Percentiles rank a stretch among this genome's conserved stretches.
Evolutionary conservation across 2,113 vertebrate genomes (phyloP).

Genomic region (Pollachius pollachius): DNA sequence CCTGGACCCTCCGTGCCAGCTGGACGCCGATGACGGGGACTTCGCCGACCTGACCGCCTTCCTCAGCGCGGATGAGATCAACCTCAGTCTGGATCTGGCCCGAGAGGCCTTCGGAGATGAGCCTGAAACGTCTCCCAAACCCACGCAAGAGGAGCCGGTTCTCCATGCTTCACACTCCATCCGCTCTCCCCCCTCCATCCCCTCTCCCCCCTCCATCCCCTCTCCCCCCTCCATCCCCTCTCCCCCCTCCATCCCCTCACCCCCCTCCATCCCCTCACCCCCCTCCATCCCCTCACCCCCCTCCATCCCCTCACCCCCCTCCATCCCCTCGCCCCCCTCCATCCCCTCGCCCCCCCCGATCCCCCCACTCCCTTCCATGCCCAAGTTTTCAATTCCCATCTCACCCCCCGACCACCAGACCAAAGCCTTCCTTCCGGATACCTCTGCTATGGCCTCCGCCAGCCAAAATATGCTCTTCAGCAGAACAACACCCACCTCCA

Average conservation of each 20-base stretch:
- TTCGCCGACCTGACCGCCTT: conserved; percentile 88
- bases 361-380: neutral
- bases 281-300: conserved; percentile 20
- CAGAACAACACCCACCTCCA: conserved; percentile 64
- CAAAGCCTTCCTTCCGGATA: conserved; percentile 34
- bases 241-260: too few species aligned
- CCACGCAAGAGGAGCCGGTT: conserved; percentile 58
- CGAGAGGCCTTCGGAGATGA: conserved; percentile 80
- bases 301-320: neutral
- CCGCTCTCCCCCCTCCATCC: neutral
- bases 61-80: conserved; percentile 91
- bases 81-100: conserved; percentile 90
- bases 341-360: conserved; percentile 9
- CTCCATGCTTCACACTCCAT: conserved; percentile 50
- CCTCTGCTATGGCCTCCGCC: conserved; percentile 38
- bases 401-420: conserved; percentile 44
- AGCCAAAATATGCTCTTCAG: conserved; percentile 52
- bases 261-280: conserved; percentile 9
- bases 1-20: conserved; percentile 71
- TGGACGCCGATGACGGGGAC: conserved; percentile 72
- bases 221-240: conserved; percentile 10
- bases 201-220: conserved; percentile 38
- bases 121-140: conserved; percentile 33
- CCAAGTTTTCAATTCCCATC: conserved; percentile 9
- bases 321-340: conserved; percentile 1